Base-by-base conservation (phyloP, 2,113 vertebrate species). In the Vulpes vulpes region DNA sequence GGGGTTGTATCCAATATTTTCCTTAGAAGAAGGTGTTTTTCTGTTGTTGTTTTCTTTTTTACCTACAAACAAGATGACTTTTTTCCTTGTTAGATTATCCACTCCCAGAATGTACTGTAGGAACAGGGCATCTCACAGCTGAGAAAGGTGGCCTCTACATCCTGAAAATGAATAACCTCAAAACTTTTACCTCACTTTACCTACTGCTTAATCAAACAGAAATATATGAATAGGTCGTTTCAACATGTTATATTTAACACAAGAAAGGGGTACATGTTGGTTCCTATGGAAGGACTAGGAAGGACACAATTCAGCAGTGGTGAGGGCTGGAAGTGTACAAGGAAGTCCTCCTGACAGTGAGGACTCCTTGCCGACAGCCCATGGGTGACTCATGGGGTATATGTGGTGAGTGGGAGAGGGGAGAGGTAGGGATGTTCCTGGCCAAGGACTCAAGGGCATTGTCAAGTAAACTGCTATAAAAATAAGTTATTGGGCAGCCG, bases 371-470 rank as follows among this genome's bases (percentile, higher is more conserved):
- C 38, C 8, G 3, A n/a, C 0, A 38, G 19, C 55, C 64, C 14
- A 2, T 12, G 43, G 11, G 10, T 6, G 2, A 16, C 11, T 73
- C 11, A 23, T 0, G 0, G 6, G 8, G 12, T 5, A 3, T 22
- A 2, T 51, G 8, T 71, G 8, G 8, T 27, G 53, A 22, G 3
- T 1, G 0, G 7, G 74, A 8, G 2, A 3, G 1, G 9, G 25
- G 17, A 11, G 51, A 27, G 43, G 12, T 65, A 38, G 9, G 51
- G 10, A 16, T 32, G 2, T 8, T 23, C 35, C 35, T 12, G 16
- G 14, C 49, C 53, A 64, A 79, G 23, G 20, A 27, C 51, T 20
- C 74, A 53, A 43, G 16, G 71, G 8, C 9, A 5, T 22, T n/a
- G 15, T 73, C 1, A 76, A 64, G n/a, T n/a, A 20, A 87, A 57